These are phyloP conservation scores for Bombus polaris DNA, from an alignment of 1,140 invertebrate species.

Conservation along the genomic window DNA sequence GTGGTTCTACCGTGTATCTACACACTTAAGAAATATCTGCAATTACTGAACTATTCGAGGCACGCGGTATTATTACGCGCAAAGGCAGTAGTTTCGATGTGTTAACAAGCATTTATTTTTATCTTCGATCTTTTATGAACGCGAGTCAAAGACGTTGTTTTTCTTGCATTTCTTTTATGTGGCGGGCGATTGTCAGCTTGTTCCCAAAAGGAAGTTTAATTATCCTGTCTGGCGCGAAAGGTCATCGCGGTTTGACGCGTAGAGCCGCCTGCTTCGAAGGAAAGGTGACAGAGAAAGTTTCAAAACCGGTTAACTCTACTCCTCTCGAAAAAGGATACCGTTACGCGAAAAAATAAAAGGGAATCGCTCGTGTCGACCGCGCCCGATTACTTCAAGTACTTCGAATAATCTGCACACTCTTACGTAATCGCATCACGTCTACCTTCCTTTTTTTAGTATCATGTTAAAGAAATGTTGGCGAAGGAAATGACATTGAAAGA, in stretches of 20 bases:
- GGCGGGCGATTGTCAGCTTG: not conserved
- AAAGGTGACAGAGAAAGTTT: conserved; percentile 65
- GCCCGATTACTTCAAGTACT: not conserved
- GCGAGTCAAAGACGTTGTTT: not conserved
- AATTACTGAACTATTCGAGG: not conserved
- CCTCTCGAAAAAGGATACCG: not conserved
- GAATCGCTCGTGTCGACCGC: too few species aligned
- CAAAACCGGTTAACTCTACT: conserved; percentile 46
- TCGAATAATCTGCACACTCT: too few species aligned
- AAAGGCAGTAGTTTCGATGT: not conserved
- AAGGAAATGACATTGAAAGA: not conserved
- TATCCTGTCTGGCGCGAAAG: conserved; percentile 52
- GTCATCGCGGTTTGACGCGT: conserved; percentile 42
- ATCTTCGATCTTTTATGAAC: not conserved
- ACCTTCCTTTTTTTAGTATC: not conserved
- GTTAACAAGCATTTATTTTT: not conserved
- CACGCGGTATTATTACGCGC: not conserved
- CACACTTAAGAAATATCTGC: not conserved
- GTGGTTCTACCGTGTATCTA: not conserved
- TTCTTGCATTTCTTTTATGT: not conserved
- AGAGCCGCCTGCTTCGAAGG: conserved; percentile 22
- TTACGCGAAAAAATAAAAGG: not conserved
- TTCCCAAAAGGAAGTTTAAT: conserved; percentile 60
- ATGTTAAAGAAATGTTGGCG: not conserved
- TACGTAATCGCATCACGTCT: too few species aligned